Percentiles rank a stretch among this genome's conserved stretches.
phyloP scores from a whole-genome alignment of 2,888 invertebrate species.

The Diarsia brunnea region DNA sequence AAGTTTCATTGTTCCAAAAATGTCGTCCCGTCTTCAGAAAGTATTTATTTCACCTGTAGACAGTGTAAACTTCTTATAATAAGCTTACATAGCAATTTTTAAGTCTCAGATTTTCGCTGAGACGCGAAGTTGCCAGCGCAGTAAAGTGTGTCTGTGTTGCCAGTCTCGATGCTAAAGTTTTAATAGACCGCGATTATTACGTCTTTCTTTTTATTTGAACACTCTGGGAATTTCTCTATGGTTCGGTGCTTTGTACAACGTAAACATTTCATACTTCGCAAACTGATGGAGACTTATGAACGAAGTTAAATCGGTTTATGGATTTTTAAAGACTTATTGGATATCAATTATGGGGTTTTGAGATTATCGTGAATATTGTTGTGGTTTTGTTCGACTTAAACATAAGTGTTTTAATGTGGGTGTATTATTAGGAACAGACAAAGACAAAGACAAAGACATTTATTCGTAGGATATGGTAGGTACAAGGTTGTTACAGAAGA shows the following conservation, averaged over 20 bases:
- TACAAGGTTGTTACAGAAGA: no score
- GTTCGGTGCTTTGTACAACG: slow-evolving; percentile 54
- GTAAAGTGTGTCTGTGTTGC: slow-evolving; percentile 41
- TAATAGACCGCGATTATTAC: slow-evolving; percentile 76
- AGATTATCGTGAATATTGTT: not conserved
- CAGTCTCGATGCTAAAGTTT: slow-evolving; percentile 68
- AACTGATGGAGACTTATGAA: slow-evolving; percentile 42
- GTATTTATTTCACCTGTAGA: slow-evolving; percentile 53
- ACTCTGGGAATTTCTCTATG: slow-evolving; percentile 47
- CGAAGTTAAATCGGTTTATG: slow-evolving; percentile 25
- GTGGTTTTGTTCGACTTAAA: not conserved
- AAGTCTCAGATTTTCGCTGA: slow-evolving; percentile 61
- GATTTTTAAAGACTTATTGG: slow-evolving; percentile 13
- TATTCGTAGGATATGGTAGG: no score
- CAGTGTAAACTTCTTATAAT: slow-evolving; percentile 33
- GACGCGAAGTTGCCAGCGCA: slow-evolving; percentile 36
- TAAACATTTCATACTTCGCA: slow-evolving; percentile 58
- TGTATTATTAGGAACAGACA: not conserved
- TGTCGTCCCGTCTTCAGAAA: slow-evolving; percentile 5
- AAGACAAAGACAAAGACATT: no score
- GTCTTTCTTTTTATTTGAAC: slow-evolving; percentile 64
- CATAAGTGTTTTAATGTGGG: not conserved
- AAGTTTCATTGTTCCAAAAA: slow-evolving; percentile 24
- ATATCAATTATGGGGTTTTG: slow-evolving; percentile 5
- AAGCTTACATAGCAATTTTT: slow-evolving; percentile 57